Percentiles rank a stretch among this genome's conserved stretches.
These are phyloP conservation scores for Caenorhabditis afra DNA, from an alignment of 2,888 invertebrate species.

Conservation along the genomic window DNA sequence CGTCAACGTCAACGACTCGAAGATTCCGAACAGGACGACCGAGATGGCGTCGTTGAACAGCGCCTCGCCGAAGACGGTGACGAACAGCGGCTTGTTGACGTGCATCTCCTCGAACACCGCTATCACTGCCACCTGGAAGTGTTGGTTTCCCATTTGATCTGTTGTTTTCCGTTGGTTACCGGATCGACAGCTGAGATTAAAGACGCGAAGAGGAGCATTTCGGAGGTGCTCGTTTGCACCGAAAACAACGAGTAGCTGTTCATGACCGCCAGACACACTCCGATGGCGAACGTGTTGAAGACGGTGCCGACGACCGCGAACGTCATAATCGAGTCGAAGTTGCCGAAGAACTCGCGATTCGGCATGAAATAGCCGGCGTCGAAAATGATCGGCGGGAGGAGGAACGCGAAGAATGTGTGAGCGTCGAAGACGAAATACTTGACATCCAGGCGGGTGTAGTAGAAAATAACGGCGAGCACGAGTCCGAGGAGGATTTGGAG, in stretches of 20 bases:
- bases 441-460: neutral
- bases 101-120: conserved; percentile 83
- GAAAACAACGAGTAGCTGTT: conserved; percentile 30
- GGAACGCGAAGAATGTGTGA: conserved; percentile 95
- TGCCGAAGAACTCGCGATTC: conserved; percentile 95
- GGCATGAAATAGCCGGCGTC: conserved; percentile 99
- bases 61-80: conserved; percentile 98
- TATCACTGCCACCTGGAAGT: conserved; percentile 57
- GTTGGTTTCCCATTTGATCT: neutral
- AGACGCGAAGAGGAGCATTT: conserved; percentile 61
- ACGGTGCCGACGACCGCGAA: conserved; percentile 94
- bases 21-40: conserved; percentile 63
- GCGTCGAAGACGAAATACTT: conserved; percentile 54
- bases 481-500: conserved; percentile 34
- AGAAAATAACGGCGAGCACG: conserved; percentile 1
- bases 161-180: too few relatives aligned
- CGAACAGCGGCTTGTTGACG: conserved; percentile 96
- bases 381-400: conserved; percentile 97
- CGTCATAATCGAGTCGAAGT: conserved; percentile 93
- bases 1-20: conserved; percentile 59
- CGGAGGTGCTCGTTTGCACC: conserved; percentile 29
- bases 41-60: conserved; percentile 97
- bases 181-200: conserved; percentile 67
- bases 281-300: conserved; percentile 88
- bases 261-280: conserved; percentile 27